Evolutionary conservation across 2,888 invertebrate species (phyloP), one percentile per base, ranked within the genome.

Genomic region (Lomographa bimaculata): DNA sequence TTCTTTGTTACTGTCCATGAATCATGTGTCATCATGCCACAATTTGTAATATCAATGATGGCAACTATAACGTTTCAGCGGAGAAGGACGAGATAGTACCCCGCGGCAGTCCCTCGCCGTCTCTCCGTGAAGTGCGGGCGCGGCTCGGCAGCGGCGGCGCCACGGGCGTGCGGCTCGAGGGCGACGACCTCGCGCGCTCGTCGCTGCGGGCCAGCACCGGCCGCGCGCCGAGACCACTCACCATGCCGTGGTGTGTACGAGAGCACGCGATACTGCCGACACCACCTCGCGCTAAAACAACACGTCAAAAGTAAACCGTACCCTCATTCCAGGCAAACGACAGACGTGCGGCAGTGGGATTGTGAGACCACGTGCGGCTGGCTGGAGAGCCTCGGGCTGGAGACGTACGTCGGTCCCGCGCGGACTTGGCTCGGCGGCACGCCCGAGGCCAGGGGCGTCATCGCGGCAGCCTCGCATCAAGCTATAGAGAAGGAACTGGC

Each of bases 401-500:
- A 95, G 41, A 90, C 92, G 65, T 98, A 98, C 75, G 92, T 93
- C 21, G 87, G 92, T 0, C 95, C 96, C 45, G 94, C 94, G 7
- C 93, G 94, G 57, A 90, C 94, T 35, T 98, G 97, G 97, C 92
- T 97, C 0, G 94, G 93, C 50, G 92, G 92, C 17, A 94, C 97
- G 3, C 91, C 94, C 0, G 82, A 79, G 5, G 95, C 96, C 49
- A 58, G 68, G 1, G 89, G 87, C 0, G 48, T 72, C 0, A 81
- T 99, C 18, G 92, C 96, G 26, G 92, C 94, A 54, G 94, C 96
- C 3, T 92, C 95, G 0, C 92, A 93, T 3, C 90, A 92, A 54
- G 95, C 97, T 57, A 92, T 98, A 19, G 99, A 99, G 75, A 97
- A 97, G 65, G 96, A 97, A 67, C 82, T 97, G 5, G 94, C 92